These are phyloP conservation scores for Drosophila triauraria DNA, from an alignment of 1,140 invertebrate genomes.

Conservation along the genomic window DNA sequence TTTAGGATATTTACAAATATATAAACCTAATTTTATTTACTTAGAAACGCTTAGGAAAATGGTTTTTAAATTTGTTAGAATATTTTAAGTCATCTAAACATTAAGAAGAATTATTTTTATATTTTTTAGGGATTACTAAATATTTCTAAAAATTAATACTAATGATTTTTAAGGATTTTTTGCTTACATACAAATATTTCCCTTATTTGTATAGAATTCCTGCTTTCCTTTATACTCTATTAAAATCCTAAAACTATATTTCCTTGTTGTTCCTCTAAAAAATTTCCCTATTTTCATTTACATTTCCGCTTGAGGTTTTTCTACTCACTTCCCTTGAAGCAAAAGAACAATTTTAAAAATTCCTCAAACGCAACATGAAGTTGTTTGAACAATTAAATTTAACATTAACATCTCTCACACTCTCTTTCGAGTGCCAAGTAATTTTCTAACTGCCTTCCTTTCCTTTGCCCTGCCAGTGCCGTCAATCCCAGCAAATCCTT, in stretches of 20 bases:
- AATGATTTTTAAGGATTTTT: too few relatives aligned
- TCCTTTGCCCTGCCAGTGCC: not conserved
- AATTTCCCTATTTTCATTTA: not conserved
- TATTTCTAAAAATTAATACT: too few relatives aligned
- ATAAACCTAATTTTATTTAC: too few relatives aligned
- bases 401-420: slow-evolving; percentile 16
- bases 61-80: too few relatives aligned
- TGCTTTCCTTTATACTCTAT: too few relatives aligned
- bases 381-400: slow-evolving; percentile 20
- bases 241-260: not conserved
- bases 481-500: slow-evolving; percentile 22
- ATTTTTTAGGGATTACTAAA: too few relatives aligned
- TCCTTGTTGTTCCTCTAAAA: not conserved
- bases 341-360: slow-evolving; percentile 24
- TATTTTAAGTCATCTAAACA: too few relatives aligned
- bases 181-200: too few relatives aligned
- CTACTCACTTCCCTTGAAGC: not conserved
- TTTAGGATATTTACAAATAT: too few relatives aligned
- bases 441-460: not conserved
- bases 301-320: not conserved
- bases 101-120: too few relatives aligned
- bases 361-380: slow-evolving; percentile 14
- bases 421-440: not conserved
- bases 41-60: too few relatives aligned
- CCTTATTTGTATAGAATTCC: too few relatives aligned